A percentile compares a stretch with the other conserved stretches of the same genome.
phyloP scores from a whole-genome alignment of 2,888 invertebrate species.

The Tetheella fluctuosa region DNA sequence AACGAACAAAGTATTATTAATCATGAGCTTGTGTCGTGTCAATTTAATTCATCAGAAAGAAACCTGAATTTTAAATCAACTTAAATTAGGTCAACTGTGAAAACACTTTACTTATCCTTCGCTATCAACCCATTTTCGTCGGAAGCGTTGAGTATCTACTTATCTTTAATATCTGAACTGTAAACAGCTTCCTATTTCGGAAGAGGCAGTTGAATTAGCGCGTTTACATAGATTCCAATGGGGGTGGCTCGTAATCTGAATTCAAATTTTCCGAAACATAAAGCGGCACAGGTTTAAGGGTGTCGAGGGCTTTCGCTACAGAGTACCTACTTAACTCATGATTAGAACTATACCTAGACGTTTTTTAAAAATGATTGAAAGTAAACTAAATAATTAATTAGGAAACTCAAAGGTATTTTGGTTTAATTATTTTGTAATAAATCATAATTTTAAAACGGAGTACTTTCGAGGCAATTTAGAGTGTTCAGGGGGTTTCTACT shows the following conservation, averaged over 20 bases:
- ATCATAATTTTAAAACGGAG: no score
- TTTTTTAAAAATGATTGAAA: no score
- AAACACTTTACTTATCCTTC: background rate
- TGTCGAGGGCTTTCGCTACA: slow-evolving; percentile 40
- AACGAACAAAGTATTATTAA: no score
- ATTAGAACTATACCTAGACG: no score
- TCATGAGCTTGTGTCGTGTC: no score
- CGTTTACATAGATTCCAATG: slow-evolving; percentile 53
- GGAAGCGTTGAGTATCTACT: slow-evolving; percentile 12
- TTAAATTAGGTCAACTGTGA: background rate
- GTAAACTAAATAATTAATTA: background rate
- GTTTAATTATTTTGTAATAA: no score
- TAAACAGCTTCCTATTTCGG: slow-evolving; percentile 42
- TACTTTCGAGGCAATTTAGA: no score
- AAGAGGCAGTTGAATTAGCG: slow-evolving; percentile 47
- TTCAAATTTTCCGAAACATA: slow-evolving; percentile 73
- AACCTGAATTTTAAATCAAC: background rate
- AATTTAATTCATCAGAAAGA: no score
- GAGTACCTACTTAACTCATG: background rate
- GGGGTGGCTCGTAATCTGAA: slow-evolving; percentile 56
- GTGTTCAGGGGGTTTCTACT: no score
- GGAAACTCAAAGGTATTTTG: background rate
- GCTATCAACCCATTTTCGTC: slow-evolving; percentile 28
- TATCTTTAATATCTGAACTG: slow-evolving; percentile 28
- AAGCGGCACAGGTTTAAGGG: slow-evolving; percentile 54